These are phyloP conservation scores for Trematomus bernacchii DNA, from an alignment of 2,797 vertebrate species.

Conservation along the genomic window DNA sequence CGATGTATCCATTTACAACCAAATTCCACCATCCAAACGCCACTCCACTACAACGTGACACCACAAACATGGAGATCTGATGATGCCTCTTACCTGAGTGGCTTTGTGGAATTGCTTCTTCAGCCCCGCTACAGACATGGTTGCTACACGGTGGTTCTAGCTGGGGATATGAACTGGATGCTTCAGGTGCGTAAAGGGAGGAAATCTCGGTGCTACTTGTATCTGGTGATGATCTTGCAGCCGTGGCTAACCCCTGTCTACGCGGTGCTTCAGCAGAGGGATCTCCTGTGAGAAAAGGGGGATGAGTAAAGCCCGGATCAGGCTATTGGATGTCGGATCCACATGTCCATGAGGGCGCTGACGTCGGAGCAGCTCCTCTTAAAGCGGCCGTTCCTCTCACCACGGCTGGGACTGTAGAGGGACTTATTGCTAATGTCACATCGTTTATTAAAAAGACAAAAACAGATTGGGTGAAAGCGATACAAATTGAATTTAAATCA, in stretches of 20 bases:
- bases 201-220: slow-evolving; percentile 41
- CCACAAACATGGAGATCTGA: neutral
- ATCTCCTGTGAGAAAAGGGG: slow-evolving; percentile 75
- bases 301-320: slow-evolving; percentile 64
- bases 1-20: neutral
- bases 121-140: slow-evolving; percentile 93
- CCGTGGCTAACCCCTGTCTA: slow-evolving; percentile 62
- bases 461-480: neutral
- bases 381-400: slow-evolving; percentile 63
- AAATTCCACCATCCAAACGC: neutral
- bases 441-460: neutral
- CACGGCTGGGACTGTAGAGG: neutral
- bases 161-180: slow-evolving; percentile 10
- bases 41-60: neutral
- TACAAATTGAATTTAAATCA: neutral
- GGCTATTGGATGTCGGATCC: slow-evolving; percentile 71
- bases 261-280: slow-evolving; percentile 68
- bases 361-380: slow-evolving; percentile 72
- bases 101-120: slow-evolving; percentile 98
- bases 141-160: slow-evolving; percentile 60
- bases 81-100: slow-evolving; percentile 88
- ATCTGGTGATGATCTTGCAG: slow-evolving; percentile 48
- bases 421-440: slow-evolving; percentile 16
- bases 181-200: slow-evolving; percentile 23
- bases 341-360: slow-evolving; percentile 71